Evolutionary conservation across 2,113 vertebrate genomes (phyloP), one percentile per base, ranked within the genome.

Genomic region (Carlito syrichta): DNA sequence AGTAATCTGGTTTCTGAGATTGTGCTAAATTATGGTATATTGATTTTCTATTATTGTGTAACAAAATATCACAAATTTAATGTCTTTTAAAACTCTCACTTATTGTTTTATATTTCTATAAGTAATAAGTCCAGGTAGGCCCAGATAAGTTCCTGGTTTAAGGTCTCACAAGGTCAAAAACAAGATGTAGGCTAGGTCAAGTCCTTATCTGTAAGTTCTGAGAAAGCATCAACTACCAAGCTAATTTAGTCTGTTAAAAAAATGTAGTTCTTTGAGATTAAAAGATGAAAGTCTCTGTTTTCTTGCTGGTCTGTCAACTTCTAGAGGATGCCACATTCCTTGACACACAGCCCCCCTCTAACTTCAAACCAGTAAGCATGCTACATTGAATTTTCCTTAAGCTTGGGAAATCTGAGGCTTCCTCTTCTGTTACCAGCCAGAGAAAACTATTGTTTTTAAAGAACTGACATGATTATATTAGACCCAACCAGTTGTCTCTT

Each of bases 401-500:
- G 23, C 19, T 62, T 62, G 25, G 40, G 14, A 48, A 22, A 6
- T 45, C 13, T 48, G 30, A 69, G 40, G 10, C 22, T 30, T 92
- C 81, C 30, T 86, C 32, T 16, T 50, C 40, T 69, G 16, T 48
- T 35, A 40, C 27, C 50, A 86, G 10, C 22, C 30, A 71, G 27
- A 77, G 35, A 45, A 60, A 73, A n/a, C 3, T 1, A 6, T 22
- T 23, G 17, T 27, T 7, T 27, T 83, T 14, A 3, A 78, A 38
- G 32, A 22, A 1, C 50, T 78, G 3, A 5, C 16, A 35, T 32
- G 11, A 32, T 52, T 76, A 79, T 2, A 93, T 30, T 69, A 82
- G 10, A 1, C 1, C 9, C 30, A 10, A 5, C 23, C 12, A 32
- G 30, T 38, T 48, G 3, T 22, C n/a, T 43, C 9, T 35, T 22